Conservation (phyloP, 2,888 invertebrate genomes). For the Pandemis cinnamomeana region DNA sequence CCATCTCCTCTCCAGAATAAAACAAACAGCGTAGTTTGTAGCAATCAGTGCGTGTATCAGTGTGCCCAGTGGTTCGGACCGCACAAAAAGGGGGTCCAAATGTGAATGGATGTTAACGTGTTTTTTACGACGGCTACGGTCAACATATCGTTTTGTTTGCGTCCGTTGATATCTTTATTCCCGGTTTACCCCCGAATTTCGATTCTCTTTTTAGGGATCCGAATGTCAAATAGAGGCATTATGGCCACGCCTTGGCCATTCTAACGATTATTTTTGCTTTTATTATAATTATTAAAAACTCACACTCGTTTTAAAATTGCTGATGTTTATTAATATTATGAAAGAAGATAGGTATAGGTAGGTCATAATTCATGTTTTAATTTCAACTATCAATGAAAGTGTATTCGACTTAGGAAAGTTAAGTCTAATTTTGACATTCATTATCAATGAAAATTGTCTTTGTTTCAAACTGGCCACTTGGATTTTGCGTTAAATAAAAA, state of each 20-base stretch:
- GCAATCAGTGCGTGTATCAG: constrained; percentile 78
- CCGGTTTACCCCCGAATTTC: constrained; percentile 67
- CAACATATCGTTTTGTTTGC: constrained; percentile 83
- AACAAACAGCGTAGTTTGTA: constrained; percentile 66
- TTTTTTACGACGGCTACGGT: constrained; percentile 80
- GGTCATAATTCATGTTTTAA: background rate
- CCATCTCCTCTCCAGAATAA: constrained; percentile 38
- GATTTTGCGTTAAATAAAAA: background rate
- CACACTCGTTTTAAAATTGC: background rate
- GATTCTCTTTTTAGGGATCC: constrained; percentile 53
- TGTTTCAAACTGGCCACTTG: background rate
- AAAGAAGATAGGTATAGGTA: background rate
- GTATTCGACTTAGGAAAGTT: background rate
- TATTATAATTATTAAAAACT: background rate
- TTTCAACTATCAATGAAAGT: background rate
- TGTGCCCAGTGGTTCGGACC: constrained; percentile 71
- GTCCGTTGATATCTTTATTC: constrained; percentile 79
- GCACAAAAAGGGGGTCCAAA: constrained; percentile 80
- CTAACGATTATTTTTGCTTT: constrained; percentile 11
- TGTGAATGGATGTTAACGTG: constrained; percentile 84
- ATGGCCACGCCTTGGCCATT: constrained; percentile 5
- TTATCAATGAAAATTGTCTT: background rate
- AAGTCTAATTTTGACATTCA: background rate
- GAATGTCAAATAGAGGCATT: constrained; percentile 34
- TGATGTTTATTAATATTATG: background rate